These are phyloP conservation scores for Halictus quadricinctus DNA, from an alignment of 2,888 invertebrate species.

Conservation along the genomic window DNA sequence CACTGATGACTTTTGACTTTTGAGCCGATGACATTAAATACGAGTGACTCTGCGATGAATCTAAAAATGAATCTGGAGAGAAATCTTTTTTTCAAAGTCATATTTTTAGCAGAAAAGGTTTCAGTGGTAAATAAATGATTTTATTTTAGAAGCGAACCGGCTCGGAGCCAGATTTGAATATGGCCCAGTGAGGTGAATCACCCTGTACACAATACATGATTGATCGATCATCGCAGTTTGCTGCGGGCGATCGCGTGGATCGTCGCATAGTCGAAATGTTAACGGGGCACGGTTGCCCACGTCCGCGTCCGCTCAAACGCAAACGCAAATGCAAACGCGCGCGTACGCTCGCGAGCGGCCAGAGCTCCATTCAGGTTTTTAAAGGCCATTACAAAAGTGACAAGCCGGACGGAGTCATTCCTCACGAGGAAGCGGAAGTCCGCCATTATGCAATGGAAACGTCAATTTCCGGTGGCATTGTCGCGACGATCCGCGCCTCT, in stretches of 20 bases:
- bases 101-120: too few relatives aligned
- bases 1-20: too few relatives aligned
- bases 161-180: background rate
- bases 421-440: constrained; percentile 78
- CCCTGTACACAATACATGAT: background rate
- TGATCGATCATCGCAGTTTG: background rate
- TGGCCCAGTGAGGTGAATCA: background rate
- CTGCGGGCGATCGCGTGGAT: background rate
- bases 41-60: too few relatives aligned
- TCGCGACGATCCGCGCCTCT: constrained; percentile 68
- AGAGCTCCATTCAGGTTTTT: constrained; percentile 72
- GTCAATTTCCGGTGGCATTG: constrained; percentile 75
- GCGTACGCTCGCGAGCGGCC: constrained; percentile 41
- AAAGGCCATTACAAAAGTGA: constrained; percentile 74
- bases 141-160: background rate
- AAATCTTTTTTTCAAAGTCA: too few relatives aligned
- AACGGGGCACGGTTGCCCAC: constrained; percentile 32
- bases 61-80: too few relatives aligned
- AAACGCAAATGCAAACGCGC: constrained; percentile 24
- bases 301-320: constrained; percentile 56
- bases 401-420: constrained; percentile 75
- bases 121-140: background rate
- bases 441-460: constrained; percentile 80
- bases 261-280: constrained; percentile 13
- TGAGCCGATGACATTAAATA: too few relatives aligned